Conservation (phyloP, 2,797 vertebrate species). For the Sternotherus odoratus region DNA sequence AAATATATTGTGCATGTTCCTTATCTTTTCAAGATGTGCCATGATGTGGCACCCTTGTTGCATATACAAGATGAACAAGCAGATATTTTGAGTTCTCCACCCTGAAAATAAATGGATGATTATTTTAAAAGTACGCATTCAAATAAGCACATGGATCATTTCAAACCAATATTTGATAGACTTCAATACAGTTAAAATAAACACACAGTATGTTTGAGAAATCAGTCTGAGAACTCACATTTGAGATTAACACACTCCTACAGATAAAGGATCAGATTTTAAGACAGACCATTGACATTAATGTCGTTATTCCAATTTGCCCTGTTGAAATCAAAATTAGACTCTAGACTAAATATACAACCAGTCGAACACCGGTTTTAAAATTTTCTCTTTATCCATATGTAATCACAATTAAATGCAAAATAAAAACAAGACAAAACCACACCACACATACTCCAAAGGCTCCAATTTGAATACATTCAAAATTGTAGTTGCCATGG, state of each 20-base stretch:
- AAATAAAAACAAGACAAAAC: rapidly evolving
- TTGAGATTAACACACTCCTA: neutral
- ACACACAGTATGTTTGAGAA: neutral
- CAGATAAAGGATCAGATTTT: neutral
- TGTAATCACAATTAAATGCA: neutral
- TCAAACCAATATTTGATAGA: neutral
- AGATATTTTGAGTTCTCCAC: neutral
- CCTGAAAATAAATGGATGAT: neutral
- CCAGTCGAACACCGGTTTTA: neutral
- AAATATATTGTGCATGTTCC: neutral
- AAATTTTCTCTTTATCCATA: neutral
- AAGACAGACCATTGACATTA: neutral
- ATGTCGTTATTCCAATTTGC: neutral
- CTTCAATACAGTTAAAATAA: neutral
- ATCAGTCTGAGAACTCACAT: neutral
- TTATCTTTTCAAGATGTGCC: neutral
- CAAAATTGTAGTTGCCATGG: neutral
- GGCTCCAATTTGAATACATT: neutral
- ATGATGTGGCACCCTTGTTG: neutral
- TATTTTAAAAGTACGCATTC: neutral
- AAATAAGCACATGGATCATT: neutral
- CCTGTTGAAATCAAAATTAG: neutral
- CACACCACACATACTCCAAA: neutral
- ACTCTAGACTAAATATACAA: neutral
- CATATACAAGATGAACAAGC: neutral